A percentile compares a stretch with the other conserved stretches of the same genome.
phyloP scores from a whole-genome alignment of 2,888 invertebrate species.

The Piscicola geometra region DNA sequence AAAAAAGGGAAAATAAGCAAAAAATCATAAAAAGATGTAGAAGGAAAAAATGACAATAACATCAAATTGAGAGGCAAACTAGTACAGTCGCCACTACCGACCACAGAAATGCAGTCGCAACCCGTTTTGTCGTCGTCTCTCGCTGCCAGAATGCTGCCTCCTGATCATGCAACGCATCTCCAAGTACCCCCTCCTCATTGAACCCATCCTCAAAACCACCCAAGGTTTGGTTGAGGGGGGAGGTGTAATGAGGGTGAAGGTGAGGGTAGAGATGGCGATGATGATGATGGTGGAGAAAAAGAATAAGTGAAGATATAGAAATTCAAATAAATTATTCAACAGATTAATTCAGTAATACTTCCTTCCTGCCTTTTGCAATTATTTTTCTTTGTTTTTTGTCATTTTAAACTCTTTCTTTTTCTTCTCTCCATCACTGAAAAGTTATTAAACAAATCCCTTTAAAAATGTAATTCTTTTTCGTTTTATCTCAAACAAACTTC shows the following conservation, averaged over 20 bases:
- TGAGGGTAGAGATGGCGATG: background rate
- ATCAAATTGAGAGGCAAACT: no score
- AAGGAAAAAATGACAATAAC: no score
- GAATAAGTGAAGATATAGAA: background rate
- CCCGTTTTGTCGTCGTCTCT: constrained; percentile 83
- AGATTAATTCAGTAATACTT: no score
- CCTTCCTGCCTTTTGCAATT: no score
- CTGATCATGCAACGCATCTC: constrained; percentile 91
- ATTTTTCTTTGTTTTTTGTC: no score
- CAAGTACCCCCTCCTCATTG: constrained; percentile 86
- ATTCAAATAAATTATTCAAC: background rate
- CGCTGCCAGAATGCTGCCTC: constrained; percentile 88
- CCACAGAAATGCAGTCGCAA: constrained; percentile 68
- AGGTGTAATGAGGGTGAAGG: constrained; percentile 15
- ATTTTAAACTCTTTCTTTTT: no score
- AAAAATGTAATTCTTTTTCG: no score
- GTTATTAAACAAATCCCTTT: no score
- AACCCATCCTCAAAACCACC: constrained; percentile 83
- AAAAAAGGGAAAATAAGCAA: no score
- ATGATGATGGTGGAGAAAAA: constrained; percentile 7
- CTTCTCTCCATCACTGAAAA: no score
- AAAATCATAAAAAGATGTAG: no score
- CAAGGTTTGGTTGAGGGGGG: constrained; percentile 57
- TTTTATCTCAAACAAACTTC: no score
- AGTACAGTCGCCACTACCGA: background rate